These are phyloP conservation scores for Schrankia costaestrigalis DNA, from an alignment of 2,888 invertebrate genomes.

Conservation along the genomic window DNA sequence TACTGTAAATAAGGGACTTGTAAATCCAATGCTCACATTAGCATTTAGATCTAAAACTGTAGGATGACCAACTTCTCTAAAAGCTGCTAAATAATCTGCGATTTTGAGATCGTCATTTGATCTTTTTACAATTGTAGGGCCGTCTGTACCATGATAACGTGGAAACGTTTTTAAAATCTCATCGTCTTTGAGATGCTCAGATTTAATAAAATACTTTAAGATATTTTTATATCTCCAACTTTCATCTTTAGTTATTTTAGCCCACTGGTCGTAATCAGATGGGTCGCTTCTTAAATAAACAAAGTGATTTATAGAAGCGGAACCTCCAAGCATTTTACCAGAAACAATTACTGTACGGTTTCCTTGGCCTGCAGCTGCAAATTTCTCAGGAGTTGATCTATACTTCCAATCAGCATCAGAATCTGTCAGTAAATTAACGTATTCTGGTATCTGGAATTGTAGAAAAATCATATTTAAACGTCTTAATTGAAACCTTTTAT, in stretches of 20 bases:
- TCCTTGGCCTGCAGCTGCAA: conserved; percentile 8
- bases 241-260: conserved; percentile 1
- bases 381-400: conserved; percentile 6
- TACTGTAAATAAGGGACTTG: conserved; percentile 12
- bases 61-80: conserved; percentile 17
- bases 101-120: conserved; percentile 4
- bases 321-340: conserved; percentile 15
- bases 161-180: conserved; percentile 4
- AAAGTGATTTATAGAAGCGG: conserved; percentile 10
- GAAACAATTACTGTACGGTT: conserved; percentile 13
- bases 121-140: conserved; percentile 15
- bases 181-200: conserved; percentile 9
- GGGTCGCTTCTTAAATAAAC: conserved; percentile 2
- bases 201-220: conserved; percentile 14
- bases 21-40: conserved; percentile 11
- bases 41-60: conserved; percentile 17
- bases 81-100: conserved; percentile 14
- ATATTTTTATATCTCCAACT: conserved; percentile 10
- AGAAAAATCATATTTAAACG: no score
- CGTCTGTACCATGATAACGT: conserved; percentile 14
- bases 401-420: conserved; percentile 19
- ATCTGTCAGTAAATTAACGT: no score
- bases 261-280: conserved; percentile 9
- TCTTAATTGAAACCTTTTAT: no score
- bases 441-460: no score